Conservation (phyloP, 92 coral and sea anemone species). For the Zoanthus sansibaricus region DNA sequence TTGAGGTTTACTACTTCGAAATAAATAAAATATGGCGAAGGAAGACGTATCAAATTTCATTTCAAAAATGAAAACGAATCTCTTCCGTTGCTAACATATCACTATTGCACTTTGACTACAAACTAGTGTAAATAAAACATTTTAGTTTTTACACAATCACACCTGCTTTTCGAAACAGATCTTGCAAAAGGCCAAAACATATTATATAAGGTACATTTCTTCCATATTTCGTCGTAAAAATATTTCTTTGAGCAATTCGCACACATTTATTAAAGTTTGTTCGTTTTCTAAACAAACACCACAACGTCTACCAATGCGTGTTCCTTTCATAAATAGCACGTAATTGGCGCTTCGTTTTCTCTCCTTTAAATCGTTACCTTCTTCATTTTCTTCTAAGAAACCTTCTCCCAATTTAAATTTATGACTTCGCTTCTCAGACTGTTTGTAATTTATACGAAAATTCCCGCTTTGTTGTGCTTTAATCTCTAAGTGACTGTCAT, state of each 20-base stretch:
- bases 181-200: not conserved
- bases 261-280: slow-evolving; percentile 71
- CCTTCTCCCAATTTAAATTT: not conserved
- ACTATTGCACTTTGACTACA: slow-evolving; percentile 12
- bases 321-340: slow-evolving; percentile 68
- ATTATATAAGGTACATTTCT: slow-evolving; percentile 88
- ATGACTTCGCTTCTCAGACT: not conserved
- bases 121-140: slow-evolving; percentile 16
- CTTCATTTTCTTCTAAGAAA: slow-evolving; percentile 5
- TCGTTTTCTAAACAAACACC: slow-evolving; percentile 87
- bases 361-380: slow-evolving; percentile 25
- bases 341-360: slow-evolving; percentile 73
- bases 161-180: slow-evolving; percentile 15
- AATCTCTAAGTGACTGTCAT: not conserved
- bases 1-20: too few relatives aligned
- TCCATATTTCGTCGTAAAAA: slow-evolving; percentile 89
- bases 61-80: not conserved
- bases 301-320: slow-evolving; percentile 71
- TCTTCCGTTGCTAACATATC: slow-evolving; percentile 10
- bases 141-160: not conserved
- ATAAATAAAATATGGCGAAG: not conserved
- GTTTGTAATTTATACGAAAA: not conserved
- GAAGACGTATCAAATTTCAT: slow-evolving; percentile 16
- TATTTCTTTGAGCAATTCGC: slow-evolving; percentile 86
- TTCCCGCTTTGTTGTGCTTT: slow-evolving; percentile 21